Conservation (phyloP, 2,888 invertebrate genomes). For the Ophion costatus region DNA sequence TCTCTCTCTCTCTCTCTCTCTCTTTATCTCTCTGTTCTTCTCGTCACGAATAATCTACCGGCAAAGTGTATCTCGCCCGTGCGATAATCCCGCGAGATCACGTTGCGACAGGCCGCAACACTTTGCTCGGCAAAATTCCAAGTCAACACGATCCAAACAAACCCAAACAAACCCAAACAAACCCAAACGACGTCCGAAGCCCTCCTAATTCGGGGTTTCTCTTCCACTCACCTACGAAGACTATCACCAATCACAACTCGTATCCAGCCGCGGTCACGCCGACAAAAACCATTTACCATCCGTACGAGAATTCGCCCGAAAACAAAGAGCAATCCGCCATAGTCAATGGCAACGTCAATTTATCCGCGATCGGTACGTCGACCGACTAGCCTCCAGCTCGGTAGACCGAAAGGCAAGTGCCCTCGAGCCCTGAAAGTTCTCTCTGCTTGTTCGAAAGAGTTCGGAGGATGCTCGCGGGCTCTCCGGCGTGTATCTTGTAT, state of each 20-base stretch:
- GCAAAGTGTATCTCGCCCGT: not conserved
- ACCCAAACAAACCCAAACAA: too few relatives aligned
- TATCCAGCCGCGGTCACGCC: too few relatives aligned
- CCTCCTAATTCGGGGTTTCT: too few relatives aligned
- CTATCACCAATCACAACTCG: too few relatives aligned
- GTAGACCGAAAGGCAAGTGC: too few relatives aligned
- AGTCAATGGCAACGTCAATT: constrained; percentile 3
- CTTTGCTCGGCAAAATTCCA: too few relatives aligned
- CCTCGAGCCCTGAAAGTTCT: not conserved
- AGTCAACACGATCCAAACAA: too few relatives aligned
- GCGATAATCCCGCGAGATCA: constrained; percentile 9
- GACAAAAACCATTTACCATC: not conserved
- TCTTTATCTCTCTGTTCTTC: too few relatives aligned
- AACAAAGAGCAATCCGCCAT: not conserved
- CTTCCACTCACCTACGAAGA: too few relatives aligned
- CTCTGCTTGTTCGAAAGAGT: constrained; percentile 16
- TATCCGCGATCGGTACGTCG: not conserved
- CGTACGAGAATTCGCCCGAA: not conserved
- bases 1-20: too few relatives aligned
- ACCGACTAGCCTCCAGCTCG: not conserved
- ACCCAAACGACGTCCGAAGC: too few relatives aligned
- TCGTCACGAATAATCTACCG: constrained; percentile 6
- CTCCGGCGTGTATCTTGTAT: constrained; percentile 53
- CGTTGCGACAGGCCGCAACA: not conserved
- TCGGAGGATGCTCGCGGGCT: constrained; percentile 49